phyloP scores from a whole-genome alignment of 2,888 invertebrate genomes.

The Bombylius discolor region DNA sequence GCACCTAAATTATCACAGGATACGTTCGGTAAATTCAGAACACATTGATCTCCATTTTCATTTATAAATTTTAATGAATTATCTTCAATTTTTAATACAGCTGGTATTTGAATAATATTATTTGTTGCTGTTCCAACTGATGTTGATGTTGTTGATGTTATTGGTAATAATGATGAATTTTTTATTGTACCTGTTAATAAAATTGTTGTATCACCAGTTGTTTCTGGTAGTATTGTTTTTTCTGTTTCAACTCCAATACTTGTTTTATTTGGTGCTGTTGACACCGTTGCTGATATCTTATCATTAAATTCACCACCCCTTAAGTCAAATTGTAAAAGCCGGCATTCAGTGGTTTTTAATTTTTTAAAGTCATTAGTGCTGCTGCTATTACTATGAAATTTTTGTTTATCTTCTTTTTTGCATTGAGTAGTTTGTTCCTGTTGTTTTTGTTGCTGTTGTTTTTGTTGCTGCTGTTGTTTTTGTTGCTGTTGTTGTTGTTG shows the following conservation, averaged over 20 bases:
- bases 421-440: slow-evolving; percentile 1
- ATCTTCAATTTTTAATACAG: slow-evolving; percentile 33
- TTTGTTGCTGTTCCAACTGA: slow-evolving; percentile 7
- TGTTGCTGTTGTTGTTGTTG: neutral
- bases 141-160: slow-evolving; percentile 11
- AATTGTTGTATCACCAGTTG: neutral
- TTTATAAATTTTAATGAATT: slow-evolving; percentile 33
- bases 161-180: neutral
- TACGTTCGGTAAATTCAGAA: slow-evolving; percentile 28
- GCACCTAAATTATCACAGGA: slow-evolving; percentile 32
- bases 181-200: neutral
- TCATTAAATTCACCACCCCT: slow-evolving; percentile 3
- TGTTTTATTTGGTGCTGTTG: neutral
- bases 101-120: slow-evolving; percentile 21
- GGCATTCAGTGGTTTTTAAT: neutral
- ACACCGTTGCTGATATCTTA: neutral
- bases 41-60: slow-evolving; percentile 22
- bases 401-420: neutral
- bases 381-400: neutral
- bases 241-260: neutral
- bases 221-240: neutral
- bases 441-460: slow-evolving; percentile 10
- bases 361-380: neutral
- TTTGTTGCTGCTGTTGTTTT: slow-evolving; percentile 8
- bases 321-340: slow-evolving; percentile 1